Evolutionary conservation across 2,888 invertebrate genomes (phyloP), one percentile per base, ranked within the genome.

Genomic region (Lochmaea capreae): DNA sequence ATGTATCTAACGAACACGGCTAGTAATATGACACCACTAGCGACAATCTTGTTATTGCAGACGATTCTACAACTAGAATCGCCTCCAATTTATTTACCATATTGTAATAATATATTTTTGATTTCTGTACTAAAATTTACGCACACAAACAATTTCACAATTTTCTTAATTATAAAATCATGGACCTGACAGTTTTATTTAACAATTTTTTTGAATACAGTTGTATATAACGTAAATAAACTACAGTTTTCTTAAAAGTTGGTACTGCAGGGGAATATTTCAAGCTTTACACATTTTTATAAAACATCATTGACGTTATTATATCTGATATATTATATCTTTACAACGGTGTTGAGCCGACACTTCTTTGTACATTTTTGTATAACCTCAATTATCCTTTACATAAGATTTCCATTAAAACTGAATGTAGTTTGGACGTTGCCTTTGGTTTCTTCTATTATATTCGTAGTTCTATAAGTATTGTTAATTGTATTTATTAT

Each of bases 91-190:
- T 83, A 83, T 67, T 70, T 82, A 83, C 81, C 83, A 84, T 83
- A 81, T 81, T 82, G 84, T 83, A 82, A 82, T 83, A 81, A 81
- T 84, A 84, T 84, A 81, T 84, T 86, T 86, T 86, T 70, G 86
- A 86, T 86, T 86, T 86, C 86, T 85, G 85, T 86, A 87, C 86
- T 86, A 87, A 86, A 87, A 87, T 85, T 86, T 86, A 85, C 85
- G 84, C 85, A 86, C 86, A 86, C 84, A 85, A 85, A 86, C 84
- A 85, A 81, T 82, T 84, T 84, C 84, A 86, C 83, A 83, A 81
- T 82, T 82, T 84, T 80, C 83, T 83, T 84, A 84, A 82, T 81
- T 80, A 80, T 84, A 84, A 75, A 80, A 80, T 81, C 80, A 83
- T 83, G 84, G 82, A 84, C 83, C 81, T 84, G 82, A 82, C 81